phyloP scores from a whole-genome alignment of 2,888 invertebrate genomes.

The Metallyticus violacea region DNA sequence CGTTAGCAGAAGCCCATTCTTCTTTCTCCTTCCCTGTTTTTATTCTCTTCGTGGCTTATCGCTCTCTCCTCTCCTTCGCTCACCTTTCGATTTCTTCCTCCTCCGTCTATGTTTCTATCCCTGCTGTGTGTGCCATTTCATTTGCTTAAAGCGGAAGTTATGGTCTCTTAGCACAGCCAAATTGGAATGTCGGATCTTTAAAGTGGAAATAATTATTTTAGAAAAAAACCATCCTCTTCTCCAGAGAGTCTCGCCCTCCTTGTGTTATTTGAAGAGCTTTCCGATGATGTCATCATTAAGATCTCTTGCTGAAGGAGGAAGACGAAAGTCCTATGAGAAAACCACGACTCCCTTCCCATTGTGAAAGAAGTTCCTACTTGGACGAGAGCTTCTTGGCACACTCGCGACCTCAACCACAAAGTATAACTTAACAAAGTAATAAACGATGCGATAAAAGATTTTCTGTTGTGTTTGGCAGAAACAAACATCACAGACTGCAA shows the following conservation, averaged over 20 bases:
- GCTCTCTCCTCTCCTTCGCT: too few species aligned
- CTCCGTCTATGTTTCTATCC: neutral
- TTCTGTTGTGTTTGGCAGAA: too few species aligned
- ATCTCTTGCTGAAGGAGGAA: neutral
- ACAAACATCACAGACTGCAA: too few species aligned
- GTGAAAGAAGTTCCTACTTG: too few species aligned
- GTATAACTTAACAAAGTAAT: too few species aligned
- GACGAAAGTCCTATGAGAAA: too few species aligned
- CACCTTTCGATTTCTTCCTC: neutral
- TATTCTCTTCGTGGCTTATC: neutral
- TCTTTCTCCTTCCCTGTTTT: neutral
- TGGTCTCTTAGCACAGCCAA: neutral
- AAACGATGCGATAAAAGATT: too few species aligned
- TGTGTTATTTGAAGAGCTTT: neutral
- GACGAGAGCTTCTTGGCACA: too few species aligned
- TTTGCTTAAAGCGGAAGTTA: neutral
- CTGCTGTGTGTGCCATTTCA: neutral
- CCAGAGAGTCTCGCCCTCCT: neutral
- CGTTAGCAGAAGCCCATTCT: constrained; percentile 12
- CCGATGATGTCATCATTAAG: neutral
- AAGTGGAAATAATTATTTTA: neutral
- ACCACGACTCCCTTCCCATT: neutral
- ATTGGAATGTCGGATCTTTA: neutral
- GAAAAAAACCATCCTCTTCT: neutral
- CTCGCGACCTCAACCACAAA: too few species aligned